Evolutionary conservation across 2,113 vertebrate species (phyloP).

Genomic region (Rhea americana): DNA sequence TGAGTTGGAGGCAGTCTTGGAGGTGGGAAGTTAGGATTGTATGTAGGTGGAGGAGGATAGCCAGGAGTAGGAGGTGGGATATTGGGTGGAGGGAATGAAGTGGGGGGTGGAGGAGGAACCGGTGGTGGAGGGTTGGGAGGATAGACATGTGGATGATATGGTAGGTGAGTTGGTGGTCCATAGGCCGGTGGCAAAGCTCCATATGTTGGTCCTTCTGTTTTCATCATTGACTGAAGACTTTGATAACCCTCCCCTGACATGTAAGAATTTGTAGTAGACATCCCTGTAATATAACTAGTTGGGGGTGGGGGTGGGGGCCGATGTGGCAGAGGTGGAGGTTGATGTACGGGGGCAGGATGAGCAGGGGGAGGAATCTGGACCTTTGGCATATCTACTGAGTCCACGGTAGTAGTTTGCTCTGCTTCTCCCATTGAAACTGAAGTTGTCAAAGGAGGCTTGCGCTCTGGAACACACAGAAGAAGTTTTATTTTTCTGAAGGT

Average conservation of each 20-base stretch:
- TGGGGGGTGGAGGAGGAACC: constrained; percentile 74
- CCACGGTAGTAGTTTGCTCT: constrained; percentile 77
- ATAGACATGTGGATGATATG: constrained; percentile 87
- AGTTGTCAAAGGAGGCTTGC: constrained; percentile 83
- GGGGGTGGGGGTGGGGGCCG: constrained; percentile 88
- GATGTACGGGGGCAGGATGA: constrained; percentile 87
- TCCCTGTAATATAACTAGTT: constrained; percentile 90
- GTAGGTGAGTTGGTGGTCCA: constrained; percentile 84
- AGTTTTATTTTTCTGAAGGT: background rate
- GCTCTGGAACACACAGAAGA: constrained; percentile 77
- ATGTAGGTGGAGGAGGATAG: constrained; percentile 87
- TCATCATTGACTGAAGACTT: constrained; percentile 97
- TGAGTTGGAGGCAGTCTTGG: constrained; percentile 88
- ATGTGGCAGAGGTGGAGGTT: constrained; percentile 90
- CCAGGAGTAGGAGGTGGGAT: constrained; percentile 85
- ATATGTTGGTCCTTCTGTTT: constrained; percentile 90
- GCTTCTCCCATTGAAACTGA: constrained; percentile 79
- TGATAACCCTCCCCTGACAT: constrained; percentile 97
- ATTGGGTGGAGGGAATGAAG: constrained; percentile 81
- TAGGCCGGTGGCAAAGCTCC: constrained; percentile 87
- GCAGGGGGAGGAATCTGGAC: constrained; percentile 88
- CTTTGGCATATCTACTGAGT: constrained; percentile 82
- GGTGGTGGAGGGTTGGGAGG: constrained; percentile 80
- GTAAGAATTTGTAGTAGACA: constrained; percentile 95
- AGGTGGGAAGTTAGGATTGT: constrained; percentile 87